A percentile compares a stretch with the other conserved stretches of the same genome.
These are phyloP conservation scores for Drosophila prosaltans DNA, from an alignment of 1,140 invertebrate genomes.

Conservation along the genomic window DNA sequence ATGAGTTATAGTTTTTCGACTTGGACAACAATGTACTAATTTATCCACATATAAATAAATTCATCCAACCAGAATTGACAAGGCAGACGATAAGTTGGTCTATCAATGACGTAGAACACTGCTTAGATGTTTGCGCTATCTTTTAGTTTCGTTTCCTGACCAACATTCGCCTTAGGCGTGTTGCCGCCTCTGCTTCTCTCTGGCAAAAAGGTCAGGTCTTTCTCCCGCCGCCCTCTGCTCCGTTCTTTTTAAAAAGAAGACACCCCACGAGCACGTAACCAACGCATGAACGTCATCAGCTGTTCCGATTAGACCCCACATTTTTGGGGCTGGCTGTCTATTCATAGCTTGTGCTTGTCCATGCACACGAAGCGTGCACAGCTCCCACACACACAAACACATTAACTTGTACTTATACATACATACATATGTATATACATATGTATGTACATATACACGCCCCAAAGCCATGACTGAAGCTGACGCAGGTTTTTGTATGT, in stretches of 20 bases:
- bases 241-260: constrained; percentile 12
- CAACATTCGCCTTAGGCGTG: constrained; percentile 36
- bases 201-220: constrained; percentile 70
- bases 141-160: neutral
- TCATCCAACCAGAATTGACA: too few relatives aligned
- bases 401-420: neutral
- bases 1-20: neutral
- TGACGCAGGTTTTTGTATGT: constrained; percentile 66
- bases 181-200: constrained; percentile 16
- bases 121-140: neutral
- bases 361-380: constrained; percentile 73
- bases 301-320: constrained; percentile 46
- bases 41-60: too few relatives aligned
- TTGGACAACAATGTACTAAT: neutral
- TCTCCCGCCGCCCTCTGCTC: neutral
- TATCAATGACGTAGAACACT: neutral
- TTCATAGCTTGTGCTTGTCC: constrained; percentile 74
- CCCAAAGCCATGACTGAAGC: constrained; percentile 71
- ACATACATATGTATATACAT: neutral
- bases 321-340: constrained; percentile 65
- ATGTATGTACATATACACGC: constrained; percentile 47
- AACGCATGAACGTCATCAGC: constrained; percentile 78
- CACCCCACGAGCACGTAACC: constrained; percentile 55
- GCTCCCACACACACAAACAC: constrained; percentile 40
- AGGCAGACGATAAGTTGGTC: neutral